Evolutionary conservation across 2,113 vertebrate species (phyloP).

Genomic region (Camelus bactrianus): DNA sequence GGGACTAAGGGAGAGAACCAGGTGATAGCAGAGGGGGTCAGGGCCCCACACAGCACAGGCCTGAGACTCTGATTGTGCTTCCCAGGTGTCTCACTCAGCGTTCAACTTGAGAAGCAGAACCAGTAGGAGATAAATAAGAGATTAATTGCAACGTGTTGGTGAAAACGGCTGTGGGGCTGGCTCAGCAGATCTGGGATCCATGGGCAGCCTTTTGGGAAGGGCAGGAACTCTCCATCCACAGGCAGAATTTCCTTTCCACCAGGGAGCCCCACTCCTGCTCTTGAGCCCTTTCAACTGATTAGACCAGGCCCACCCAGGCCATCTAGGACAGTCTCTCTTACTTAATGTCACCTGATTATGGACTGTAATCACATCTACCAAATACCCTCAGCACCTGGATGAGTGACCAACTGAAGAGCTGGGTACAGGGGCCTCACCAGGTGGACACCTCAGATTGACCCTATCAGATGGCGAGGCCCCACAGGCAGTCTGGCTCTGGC

Average conservation of each 20-base stretch:
- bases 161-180: neutral
- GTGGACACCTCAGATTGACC: neutral
- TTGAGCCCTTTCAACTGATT: neutral
- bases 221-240: neutral
- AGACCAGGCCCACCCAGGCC: neutral
- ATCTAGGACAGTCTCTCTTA: neutral
- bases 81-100: neutral
- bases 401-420: neutral
- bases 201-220: neutral
- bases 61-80: neutral
- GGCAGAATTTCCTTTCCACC: neutral
- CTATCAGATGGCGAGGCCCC: neutral
- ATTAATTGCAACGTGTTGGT: neutral
- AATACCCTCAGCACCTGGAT: neutral
- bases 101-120: neutral
- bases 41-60: neutral
- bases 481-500: rapidly evolving
- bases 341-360: neutral
- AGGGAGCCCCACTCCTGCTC: neutral
- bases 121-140: neutral
- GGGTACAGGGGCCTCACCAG: neutral
- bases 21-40: neutral
- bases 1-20: too few relatives aligned
- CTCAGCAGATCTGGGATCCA: rapidly evolving
- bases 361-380: neutral